Evolutionary conservation across 2,113 vertebrate genomes (phyloP).

Genomic region (Dolichallabes microphthalmus): DNA sequence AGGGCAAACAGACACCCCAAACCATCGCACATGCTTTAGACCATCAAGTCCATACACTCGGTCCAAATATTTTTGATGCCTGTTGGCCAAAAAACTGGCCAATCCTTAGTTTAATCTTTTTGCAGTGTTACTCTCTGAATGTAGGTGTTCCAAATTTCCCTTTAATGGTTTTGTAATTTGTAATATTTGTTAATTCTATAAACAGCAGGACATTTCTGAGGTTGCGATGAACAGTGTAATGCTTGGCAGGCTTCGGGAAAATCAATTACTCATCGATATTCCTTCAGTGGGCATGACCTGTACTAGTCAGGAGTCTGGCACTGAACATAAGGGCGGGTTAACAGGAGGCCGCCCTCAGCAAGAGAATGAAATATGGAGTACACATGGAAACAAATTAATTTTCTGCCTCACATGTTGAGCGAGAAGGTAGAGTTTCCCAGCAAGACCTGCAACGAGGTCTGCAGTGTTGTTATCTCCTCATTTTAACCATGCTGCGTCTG

Average conservation of each 20-base stretch:
- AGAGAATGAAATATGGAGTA: constrained; percentile 34
- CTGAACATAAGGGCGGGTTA: constrained; percentile 23
- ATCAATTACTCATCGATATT: background rate
- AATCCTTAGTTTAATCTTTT: background rate
- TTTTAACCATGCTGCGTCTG: constrained; percentile 8
- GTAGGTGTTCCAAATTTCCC: background rate
- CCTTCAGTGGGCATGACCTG: constrained; percentile 33
- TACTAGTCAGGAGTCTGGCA: constrained; percentile 32
- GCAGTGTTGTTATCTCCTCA: background rate
- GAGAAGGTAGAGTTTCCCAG: constrained; percentile 34
- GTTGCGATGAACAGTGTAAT: background rate
- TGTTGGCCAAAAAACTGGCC: background rate
- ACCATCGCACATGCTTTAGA: background rate
- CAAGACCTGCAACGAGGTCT: constrained; percentile 36
- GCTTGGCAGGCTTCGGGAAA: background rate
- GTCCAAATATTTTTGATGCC: too few relatives aligned
- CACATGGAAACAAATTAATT: constrained; percentile 47
- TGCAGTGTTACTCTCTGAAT: background rate
- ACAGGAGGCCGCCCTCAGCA: constrained; percentile 9
- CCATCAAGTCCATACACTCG: background rate
- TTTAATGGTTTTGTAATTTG: background rate
- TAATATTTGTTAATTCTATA: background rate
- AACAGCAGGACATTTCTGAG: background rate
- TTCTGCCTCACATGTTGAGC: constrained; percentile 40
- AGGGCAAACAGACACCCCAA: background rate